Base-by-base conservation (phyloP, 2,797 vertebrate species). In the Siniperca obscura region DNA sequence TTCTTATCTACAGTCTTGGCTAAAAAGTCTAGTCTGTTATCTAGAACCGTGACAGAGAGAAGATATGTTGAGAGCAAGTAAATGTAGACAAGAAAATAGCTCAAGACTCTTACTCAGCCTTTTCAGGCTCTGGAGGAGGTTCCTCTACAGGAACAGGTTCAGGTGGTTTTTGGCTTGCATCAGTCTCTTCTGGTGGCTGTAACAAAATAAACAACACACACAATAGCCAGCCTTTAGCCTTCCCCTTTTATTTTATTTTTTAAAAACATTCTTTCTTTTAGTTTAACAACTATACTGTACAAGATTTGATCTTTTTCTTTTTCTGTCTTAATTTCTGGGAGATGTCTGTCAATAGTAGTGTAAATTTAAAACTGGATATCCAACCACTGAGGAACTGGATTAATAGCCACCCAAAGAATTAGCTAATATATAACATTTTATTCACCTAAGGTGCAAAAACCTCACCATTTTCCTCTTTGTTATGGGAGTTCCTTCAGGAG, bases 401-500 rank as follows among this genome's bases (percentile, higher is more conserved):
- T 14, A 19, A 60, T 59, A 10, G 21, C 38, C 22, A 56, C 10
- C 40, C 17, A 46, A n/a, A 12, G 2, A 60, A 65, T 64, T 5
- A n/a, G 40, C 3, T 36, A 21, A 64, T 62, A 60, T 53, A 50
- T 17, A 61, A 25, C 9, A 72, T 34, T 48, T 70, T n/a, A 44
- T 50, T 46, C 8, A 57, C 17, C 25, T 2, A 14, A 46, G 13
- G 3, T 38, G 16, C 3, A n/a, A 44, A 53, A 36, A 50, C 74
- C 88, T 76, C 83, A 95, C 95, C 83, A 94, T 81, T 94, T 98
- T 99, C 68, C 97, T 97, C 90, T 96, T 97, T 81, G 96, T 89
- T 90, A 98, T 96, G 14, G 98, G 98, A 12, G 97, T 96, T 46
- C 97, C 98, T 91, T 98, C 97, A 0, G 98, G 98, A 2, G 98